Evolutionary conservation across 2,888 invertebrate species (phyloP), one percentile per base, ranked within the genome.

Genomic region (Dendrolimus pini): DNA sequence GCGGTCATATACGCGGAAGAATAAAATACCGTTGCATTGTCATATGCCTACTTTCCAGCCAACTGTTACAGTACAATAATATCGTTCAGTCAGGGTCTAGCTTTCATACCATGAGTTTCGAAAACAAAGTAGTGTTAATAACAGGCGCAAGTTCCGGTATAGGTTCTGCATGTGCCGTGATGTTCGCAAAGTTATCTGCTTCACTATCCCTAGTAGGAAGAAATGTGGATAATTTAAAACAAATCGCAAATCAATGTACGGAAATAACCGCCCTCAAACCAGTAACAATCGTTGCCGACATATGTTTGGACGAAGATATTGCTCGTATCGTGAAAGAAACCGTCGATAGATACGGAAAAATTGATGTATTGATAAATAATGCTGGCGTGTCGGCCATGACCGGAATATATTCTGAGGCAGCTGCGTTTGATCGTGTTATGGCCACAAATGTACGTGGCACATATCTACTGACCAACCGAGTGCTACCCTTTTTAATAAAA

Each of bases 71-170:
- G 47, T 41, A 41, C n/a, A 52, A 41, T 41, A 13, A 41, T 55
- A 12, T 47, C 2, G 47, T 47, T 47, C 47, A 47, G 47, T 47
- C 47, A 47, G 9, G 12, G 9, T 8, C 47, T 47, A 12, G 47
- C 47, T 47, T 47, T 47, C 47, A 12, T 10, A 47, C 64, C 61
- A 88, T 88, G 88, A 74, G 77, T 68, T 86, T 85, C 70, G 67
- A 66, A 14, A 68, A 78, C 56, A 85, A 85, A 80, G 86, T 88
- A 52, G 81, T 87, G 41, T 61, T 88, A 55, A 72, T 88, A 56
- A 88, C 88, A 2, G 88, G 88, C 6, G 85, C 85, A 9, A 85
- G 86, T 62, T 78, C 85, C 2, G 89, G 89, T 2, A 85, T 89
- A 54, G 89, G 89, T 14, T 82, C 85, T 6, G 74, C 78, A 10